Conservation (phyloP, 2,888 invertebrate genomes). For the Craniophora ligustri region DNA sequence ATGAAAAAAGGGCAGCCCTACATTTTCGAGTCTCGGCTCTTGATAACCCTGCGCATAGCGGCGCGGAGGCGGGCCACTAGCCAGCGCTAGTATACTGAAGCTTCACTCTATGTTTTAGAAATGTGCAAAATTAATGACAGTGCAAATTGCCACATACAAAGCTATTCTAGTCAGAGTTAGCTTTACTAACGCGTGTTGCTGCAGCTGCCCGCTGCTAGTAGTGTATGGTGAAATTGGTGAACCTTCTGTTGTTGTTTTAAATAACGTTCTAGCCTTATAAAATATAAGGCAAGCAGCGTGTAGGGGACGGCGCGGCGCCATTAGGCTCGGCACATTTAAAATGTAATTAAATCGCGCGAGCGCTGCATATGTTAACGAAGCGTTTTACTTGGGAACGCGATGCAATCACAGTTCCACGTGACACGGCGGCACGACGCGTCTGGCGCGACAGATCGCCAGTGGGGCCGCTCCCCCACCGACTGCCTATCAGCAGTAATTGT, state of each 20-base stretch:
- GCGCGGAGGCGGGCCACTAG: too few relatives aligned
- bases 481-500: not conserved
- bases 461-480: not conserved
- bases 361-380: constrained; percentile 7
- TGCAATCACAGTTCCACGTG: constrained; percentile 10
- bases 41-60: too few relatives aligned
- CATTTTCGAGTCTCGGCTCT: too few relatives aligned
- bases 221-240: not conserved
- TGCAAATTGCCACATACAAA: too few relatives aligned
- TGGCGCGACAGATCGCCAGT: not conserved
- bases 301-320: constrained; percentile 11
- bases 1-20: too few relatives aligned
- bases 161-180: too few relatives aligned
- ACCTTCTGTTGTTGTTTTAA: not conserved
- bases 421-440: not conserved
- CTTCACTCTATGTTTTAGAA: too few relatives aligned
- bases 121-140: too few relatives aligned
- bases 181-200: too few relatives aligned
- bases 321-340: constrained; percentile 34
- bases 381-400: constrained; percentile 11
- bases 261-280: constrained; percentile 4
- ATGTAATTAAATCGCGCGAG: constrained; percentile 45
- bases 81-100: too few relatives aligned
- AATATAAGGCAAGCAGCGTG: constrained; percentile 14
- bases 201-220: too few relatives aligned